phyloP scores from a whole-genome alignment of 2,888 invertebrate genomes.

The Tricholauxania praeusta region DNA sequence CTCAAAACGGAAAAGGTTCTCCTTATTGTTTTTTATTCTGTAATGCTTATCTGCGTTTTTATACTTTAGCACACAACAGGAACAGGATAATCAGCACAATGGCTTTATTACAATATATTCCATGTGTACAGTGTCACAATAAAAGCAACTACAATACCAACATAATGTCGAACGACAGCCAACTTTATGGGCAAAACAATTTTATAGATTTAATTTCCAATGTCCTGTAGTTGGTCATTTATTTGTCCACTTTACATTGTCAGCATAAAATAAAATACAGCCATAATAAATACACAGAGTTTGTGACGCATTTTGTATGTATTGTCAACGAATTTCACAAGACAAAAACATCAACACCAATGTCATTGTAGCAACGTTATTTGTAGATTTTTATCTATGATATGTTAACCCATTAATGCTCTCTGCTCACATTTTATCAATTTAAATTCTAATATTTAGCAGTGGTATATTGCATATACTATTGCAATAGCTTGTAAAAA shows the following conservation, averaged over 20 bases:
- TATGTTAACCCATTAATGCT: no score
- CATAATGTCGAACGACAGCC: slow-evolving; percentile 5
- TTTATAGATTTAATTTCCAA: slow-evolving; percentile 65
- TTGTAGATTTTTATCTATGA: no score
- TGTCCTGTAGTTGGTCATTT: slow-evolving; percentile 52
- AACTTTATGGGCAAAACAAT: slow-evolving; percentile 49
- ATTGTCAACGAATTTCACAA: slow-evolving; percentile 30
- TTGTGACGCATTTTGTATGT: slow-evolving; percentile 10
- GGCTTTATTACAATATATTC: slow-evolving; percentile 52
- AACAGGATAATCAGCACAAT: slow-evolving; percentile 57
- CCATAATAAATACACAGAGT: slow-evolving; percentile 8
- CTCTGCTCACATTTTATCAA: no score
- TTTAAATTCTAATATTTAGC: no score
- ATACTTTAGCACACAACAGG: slow-evolving; percentile 60
- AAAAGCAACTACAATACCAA: slow-evolving; percentile 41
- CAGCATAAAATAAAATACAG: slow-evolving; percentile 40
- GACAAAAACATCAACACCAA: not conserved
- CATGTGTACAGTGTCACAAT: slow-evolving; percentile 24
- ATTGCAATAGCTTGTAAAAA: no score
- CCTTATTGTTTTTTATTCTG: slow-evolving; percentile 44
- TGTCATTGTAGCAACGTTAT: not conserved
- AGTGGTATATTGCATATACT: no score
- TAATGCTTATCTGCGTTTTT: slow-evolving; percentile 62
- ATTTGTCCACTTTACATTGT: slow-evolving; percentile 27
- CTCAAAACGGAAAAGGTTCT: no score